Percentiles rank a stretch among this genome's conserved stretches.
These are phyloP conservation scores for Mya arenaria DNA, from an alignment of 1,140 invertebrate species.

Conservation along the genomic window DNA sequence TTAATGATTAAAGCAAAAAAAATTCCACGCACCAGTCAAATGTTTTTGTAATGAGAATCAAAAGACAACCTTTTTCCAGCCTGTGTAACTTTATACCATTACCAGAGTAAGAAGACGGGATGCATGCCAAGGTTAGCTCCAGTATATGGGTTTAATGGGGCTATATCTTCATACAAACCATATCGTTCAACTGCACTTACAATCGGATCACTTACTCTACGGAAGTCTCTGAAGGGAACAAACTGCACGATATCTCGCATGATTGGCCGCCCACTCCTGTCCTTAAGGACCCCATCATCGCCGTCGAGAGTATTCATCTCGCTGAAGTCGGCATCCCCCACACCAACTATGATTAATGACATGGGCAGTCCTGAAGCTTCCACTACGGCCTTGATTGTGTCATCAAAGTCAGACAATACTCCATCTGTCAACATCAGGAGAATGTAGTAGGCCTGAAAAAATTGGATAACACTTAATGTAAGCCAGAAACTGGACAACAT, in stretches of 20 bases:
- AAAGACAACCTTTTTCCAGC: too few species aligned
- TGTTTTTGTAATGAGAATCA: too few species aligned
- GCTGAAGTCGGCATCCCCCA: constrained; percentile 84
- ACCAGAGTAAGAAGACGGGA: too few species aligned
- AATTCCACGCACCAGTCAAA: too few species aligned
- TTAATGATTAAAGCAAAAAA: too few species aligned
- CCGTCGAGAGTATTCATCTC: constrained; percentile 84
- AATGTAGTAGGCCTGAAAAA: constrained; percentile 84
- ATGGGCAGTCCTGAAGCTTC: constrained; percentile 83
- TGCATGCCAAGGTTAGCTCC: too few species aligned
- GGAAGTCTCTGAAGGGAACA: constrained; percentile 84
- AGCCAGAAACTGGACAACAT: too few species aligned
- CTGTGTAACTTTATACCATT: too few species aligned
- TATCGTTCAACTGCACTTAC: not conserved
- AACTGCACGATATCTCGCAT: constrained; percentile 85
- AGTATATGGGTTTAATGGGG: too few species aligned
- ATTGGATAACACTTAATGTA: too few species aligned
- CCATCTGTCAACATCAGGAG: constrained; percentile 87
- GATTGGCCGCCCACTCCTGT: constrained; percentile 79
- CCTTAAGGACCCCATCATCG: constrained; percentile 82
- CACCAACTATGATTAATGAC: constrained; percentile 86
- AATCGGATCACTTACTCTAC: constrained; percentile 67
- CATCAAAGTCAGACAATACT: constrained; percentile 86
- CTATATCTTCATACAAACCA: not conserved
- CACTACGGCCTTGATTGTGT: constrained; percentile 85